Conservation (phyloP, 2,113 vertebrate species). For the Bucco capensis region DNA sequence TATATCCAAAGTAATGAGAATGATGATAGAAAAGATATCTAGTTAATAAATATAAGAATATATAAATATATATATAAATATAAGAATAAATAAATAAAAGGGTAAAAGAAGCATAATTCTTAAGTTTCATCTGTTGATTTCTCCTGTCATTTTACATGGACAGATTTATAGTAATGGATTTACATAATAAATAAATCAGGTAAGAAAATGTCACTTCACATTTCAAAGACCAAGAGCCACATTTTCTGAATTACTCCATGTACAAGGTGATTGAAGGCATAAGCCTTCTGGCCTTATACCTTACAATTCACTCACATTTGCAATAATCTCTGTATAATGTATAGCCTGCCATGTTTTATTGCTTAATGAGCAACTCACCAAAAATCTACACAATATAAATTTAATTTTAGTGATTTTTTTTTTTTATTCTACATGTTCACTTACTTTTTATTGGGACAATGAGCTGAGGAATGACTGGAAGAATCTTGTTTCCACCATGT, state of each 20-base stretch:
- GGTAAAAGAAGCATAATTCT: neutral
- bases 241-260: neutral
- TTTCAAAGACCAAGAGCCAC: neutral
- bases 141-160: neutral
- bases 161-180: neutral
- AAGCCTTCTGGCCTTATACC: neutral
- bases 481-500: constrained; percentile 87
- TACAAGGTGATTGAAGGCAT: neutral
- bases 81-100: neutral
- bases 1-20: neutral
- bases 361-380: constrained; percentile 37
- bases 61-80: too few relatives aligned
- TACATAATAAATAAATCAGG: neutral
- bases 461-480: constrained; percentile 90
- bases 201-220: neutral
- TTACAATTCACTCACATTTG: neutral
- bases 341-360: neutral
- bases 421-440: constrained; percentile 37
- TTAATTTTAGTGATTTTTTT: neutral
- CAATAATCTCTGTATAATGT: neutral
- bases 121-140: neutral
- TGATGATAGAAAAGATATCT: neutral
- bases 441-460: constrained; percentile 93
- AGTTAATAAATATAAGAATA: neutral
- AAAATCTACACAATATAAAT: neutral